Base-by-base conservation (phyloP, 1,140 invertebrate genomes). In the Formica selysi region DNA sequence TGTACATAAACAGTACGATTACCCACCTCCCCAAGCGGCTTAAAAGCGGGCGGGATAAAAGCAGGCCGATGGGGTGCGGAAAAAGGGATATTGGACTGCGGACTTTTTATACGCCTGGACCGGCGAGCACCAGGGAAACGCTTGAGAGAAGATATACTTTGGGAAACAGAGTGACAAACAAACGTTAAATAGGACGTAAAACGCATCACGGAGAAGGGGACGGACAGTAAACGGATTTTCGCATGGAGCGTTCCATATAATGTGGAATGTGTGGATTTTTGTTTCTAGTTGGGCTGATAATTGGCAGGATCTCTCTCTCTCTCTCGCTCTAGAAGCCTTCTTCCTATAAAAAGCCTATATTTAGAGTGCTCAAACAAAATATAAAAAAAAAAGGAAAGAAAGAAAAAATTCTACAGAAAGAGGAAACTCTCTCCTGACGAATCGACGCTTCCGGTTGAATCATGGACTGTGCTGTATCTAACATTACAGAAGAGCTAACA, bases 1-100 rank as follows among this genome's bases (percentile, higher is more conserved):
- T 92, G 85, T 91, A 71, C 88, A 90, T 80, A 91, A 81, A 92
- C 91, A 92, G 92, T 94, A 93, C 78, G 90, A 93, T 86, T 93
- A 94, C 78, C 57, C 68, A 67, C 86, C 89, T 88, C 89, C 90
- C 76, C 86, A 89, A 89, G 3, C 76, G 87, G 87, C 90, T 92
- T 90, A 88, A 91, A 73, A 73, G 70, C 71, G 57, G 54, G 68
- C 38, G 79, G 67, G 38, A 73, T 81, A 67, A 79, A 86, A 70
- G 48, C 73, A 84, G 85, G 73, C 19, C 29, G 41, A 86, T 86
- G 68, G 59, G 76, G 48, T 64, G 73, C 62, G 51, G 44, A 51
- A 29, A 29, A 76, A n/a, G 44, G 76, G 38, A 81, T 19, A 11
- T 71, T 80, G 67, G 90, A 91, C 54, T 80, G 68, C 87, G 85